Percentiles rank a stretch among this genome's conserved stretches.
These are phyloP conservation scores for Crypturellus undulatus DNA, from an alignment of 2,113 vertebrate species.

Conservation along the genomic window DNA sequence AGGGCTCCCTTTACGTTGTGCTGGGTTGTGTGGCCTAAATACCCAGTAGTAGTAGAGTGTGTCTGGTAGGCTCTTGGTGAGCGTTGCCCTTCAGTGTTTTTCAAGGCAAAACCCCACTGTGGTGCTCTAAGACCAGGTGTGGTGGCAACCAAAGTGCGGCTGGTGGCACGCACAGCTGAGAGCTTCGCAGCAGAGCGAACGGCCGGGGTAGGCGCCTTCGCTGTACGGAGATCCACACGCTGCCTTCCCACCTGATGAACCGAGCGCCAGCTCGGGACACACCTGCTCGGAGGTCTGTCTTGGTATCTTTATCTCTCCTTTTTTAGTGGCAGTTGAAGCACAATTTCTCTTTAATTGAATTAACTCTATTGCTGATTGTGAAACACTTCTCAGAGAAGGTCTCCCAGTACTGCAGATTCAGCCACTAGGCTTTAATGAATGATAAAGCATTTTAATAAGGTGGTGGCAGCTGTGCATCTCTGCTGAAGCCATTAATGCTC, in stretches of 20 bases:
- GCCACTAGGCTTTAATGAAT: conserved; percentile 26
- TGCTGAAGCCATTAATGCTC: not conserved
- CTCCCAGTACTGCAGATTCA: conserved; percentile 12
- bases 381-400: conserved; percentile 27
- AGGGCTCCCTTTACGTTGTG: not conserved
- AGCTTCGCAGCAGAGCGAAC: not conserved
- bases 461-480: conserved; percentile 44
- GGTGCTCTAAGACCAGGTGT: not conserved
- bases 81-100: not conserved
- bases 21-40: not conserved
- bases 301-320: not conserved
- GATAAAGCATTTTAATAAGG: conserved; percentile 62
- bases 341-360: not conserved
- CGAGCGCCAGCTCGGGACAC: not conserved
- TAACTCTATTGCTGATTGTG: not conserved
- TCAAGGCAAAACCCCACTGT: not conserved
- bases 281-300: not conserved
- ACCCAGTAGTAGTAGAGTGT: rapidly evolving
- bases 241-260: not conserved
- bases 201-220: not conserved
- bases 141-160: not conserved
- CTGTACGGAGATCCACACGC: not conserved
- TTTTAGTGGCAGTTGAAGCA: not conserved
- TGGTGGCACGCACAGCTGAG: not conserved
- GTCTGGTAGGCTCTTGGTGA: not conserved